Base-by-base conservation (phyloP, 2,888 invertebrate genomes). In the Diarsia rubi region DNA sequence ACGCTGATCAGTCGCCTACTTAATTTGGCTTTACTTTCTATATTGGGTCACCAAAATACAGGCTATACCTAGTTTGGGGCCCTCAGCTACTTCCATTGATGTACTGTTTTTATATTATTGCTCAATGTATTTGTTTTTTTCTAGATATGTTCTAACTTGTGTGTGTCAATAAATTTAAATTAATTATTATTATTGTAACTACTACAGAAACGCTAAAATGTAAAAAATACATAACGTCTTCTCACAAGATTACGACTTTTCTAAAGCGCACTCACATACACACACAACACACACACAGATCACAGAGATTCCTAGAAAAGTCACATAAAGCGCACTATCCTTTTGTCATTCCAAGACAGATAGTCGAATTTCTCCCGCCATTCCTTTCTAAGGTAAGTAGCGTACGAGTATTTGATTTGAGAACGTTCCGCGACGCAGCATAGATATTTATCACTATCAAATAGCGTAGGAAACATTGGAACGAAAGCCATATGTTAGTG, bases 391-490 rank as follows among this genome's bases (percentile, higher is more conserved):
- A 70, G 69, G 67, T 82, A 68, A 67, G 54, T 54, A 73, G 27
- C 82, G 54, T 64, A 27, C 27, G 59, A 11, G 27, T 31, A 79
- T 79, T 79, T 70, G 60, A 81, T 66, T 79, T 70, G 11, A 59
- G 60, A 70, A 57, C 63, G 42, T 74, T 73, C 59, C 57, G 3
- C 0, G 42, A 42, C 68, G 70, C 62, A 57, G 42, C 57, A 27
- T 21, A 45, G 31, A 69, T 79, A 81, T 82, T 69, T 83, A 83
- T 83, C 80, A 69, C 81, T 69, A 66, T 75, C 68, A 75, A 82
- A 79, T 75, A 67, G 24, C 57, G 31, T 21, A 69, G 52, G 42
- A 69, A 83, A 79, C 75, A 63, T 71, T 62, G 63, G 62, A 68
- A 9, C 52, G 52, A 66, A 54, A 65, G 24, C 42, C 52, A 19